Evolutionary conservation across 1,140 invertebrate genomes (phyloP).

Genomic region (Euura lappo): DNA sequence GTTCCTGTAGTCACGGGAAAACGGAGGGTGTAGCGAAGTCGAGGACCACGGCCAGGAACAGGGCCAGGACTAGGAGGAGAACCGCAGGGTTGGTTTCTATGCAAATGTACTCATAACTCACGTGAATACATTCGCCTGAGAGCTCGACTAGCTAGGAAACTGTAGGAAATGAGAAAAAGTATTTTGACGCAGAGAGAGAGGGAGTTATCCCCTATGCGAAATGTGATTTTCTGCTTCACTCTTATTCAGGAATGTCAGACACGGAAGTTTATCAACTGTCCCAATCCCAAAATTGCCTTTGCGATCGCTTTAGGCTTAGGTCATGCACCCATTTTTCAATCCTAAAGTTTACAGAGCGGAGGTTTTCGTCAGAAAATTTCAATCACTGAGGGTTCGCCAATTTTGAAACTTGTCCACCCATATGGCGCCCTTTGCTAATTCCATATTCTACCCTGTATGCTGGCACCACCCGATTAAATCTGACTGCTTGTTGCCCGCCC

Average conservation of each 20-base stretch:
- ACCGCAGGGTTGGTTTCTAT: conserved; percentile 4
- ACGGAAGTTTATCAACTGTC: neutral
- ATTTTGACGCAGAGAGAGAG: neutral
- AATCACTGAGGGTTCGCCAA: neutral
- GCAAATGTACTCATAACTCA: conserved; percentile 7
- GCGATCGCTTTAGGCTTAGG: too few relatives aligned
- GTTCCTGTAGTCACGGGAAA: neutral
- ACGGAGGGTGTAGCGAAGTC: neutral
- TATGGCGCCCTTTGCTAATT: conserved; percentile 6
- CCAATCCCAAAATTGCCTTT: neutral
- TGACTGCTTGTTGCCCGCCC: conserved; percentile 1
- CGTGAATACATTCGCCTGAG: neutral
- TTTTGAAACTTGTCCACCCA: conserved; percentile 4
- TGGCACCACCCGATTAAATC: conserved; percentile 1
- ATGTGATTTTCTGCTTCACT: neutral
- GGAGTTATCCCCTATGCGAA: neutral
- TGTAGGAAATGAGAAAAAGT: neutral
- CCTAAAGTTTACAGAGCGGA: neutral
- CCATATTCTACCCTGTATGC: neutral
- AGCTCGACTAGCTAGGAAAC: neutral
- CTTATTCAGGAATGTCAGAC: neutral
- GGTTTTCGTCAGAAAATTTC: neutral
- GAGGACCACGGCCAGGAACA: neutral
- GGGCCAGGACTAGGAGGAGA: neutral
- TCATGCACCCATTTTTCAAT: too few relatives aligned